Evolutionary conservation across 1,140 invertebrate species (phyloP).

Genomic region (Brevipalpus yothersi): DNA sequence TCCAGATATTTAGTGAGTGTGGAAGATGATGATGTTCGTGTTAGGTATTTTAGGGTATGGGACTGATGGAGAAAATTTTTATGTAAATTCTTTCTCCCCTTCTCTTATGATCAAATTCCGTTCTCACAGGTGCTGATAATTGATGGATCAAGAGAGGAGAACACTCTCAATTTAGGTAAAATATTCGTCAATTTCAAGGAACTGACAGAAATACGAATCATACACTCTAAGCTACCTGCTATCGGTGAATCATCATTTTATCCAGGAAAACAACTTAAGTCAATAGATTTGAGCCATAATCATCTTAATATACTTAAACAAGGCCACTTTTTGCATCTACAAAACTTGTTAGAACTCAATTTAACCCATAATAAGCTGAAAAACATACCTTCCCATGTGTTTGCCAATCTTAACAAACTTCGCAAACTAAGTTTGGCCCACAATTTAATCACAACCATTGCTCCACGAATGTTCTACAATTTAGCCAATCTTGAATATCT

Average conservation of each 20-base stretch:
- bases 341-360: slow-evolving; percentile 21
- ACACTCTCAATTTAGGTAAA: slow-evolving; percentile 37
- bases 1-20: neutral
- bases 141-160: neutral
- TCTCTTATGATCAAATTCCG: neutral
- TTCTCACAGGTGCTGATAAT: neutral
- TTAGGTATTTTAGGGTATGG: neutral
- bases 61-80: neutral
- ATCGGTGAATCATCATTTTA: slow-evolving; percentile 51
- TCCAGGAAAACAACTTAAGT: slow-evolving; percentile 36
- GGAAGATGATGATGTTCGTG: neutral
- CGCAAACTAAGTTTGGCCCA: slow-evolving; percentile 36
- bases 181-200: slow-evolving; percentile 37
- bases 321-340: slow-evolving; percentile 21
- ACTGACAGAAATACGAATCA: slow-evolving; percentile 45
- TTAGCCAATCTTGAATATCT: slow-evolving; percentile 35
- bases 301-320: slow-evolving; percentile 39
- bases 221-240: slow-evolving; percentile 43
- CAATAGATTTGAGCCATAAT: slow-evolving; percentile 45
- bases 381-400: slow-evolving; percentile 35
- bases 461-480: slow-evolving; percentile 36
- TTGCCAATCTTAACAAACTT: slow-evolving; percentile 35
- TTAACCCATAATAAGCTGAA: slow-evolving; percentile 25
- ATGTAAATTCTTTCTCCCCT: neutral
- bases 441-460: slow-evolving; percentile 39